Evolutionary conservation across 2,797 vertebrate species (phyloP).

Genomic region (Halcyon smyrnensis): DNA sequence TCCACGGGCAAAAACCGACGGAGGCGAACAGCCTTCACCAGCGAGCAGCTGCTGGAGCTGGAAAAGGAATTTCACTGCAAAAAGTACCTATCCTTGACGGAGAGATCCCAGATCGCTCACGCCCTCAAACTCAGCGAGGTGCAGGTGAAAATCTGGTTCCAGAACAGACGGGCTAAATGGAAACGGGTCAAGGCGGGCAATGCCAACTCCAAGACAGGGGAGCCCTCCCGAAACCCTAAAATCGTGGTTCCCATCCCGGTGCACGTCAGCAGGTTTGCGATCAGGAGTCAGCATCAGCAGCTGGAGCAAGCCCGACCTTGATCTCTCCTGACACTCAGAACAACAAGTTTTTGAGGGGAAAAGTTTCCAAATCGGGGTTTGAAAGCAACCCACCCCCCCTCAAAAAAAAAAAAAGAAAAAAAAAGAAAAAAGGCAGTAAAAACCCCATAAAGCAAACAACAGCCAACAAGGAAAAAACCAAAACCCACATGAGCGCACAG

Average conservation of each 20-base stretch:
- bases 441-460: background rate
- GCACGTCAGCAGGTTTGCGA: conserved; percentile 97
- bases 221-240: conserved; percentile 95
- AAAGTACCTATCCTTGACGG: conserved; percentile 97
- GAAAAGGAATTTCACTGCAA: conserved; percentile 99
- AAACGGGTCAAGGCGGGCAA: conserved; percentile 98
- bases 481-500: background rate
- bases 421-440: background rate
- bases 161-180: conserved; percentile 97
- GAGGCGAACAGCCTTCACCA: conserved; percentile 95
- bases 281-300: conserved; percentile 97
- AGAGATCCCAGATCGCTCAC: conserved; percentile 97
- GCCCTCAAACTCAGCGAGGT: conserved; percentile 98
- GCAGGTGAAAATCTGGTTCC: conserved; percentile 99
- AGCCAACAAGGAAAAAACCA: background rate
- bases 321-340: background rate
- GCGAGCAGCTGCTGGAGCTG: conserved; percentile 96
- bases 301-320: conserved; percentile 93
- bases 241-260: conserved; percentile 98
- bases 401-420: background rate
- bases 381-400: background rate
- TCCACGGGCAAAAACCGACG: conserved; percentile 92
- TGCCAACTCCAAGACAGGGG: conserved; percentile 97
- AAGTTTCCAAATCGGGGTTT: conserved; percentile 7
- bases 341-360: background rate